Base-by-base conservation (phyloP, 2,888 invertebrate genomes). In the Panopea generosa region DNA sequence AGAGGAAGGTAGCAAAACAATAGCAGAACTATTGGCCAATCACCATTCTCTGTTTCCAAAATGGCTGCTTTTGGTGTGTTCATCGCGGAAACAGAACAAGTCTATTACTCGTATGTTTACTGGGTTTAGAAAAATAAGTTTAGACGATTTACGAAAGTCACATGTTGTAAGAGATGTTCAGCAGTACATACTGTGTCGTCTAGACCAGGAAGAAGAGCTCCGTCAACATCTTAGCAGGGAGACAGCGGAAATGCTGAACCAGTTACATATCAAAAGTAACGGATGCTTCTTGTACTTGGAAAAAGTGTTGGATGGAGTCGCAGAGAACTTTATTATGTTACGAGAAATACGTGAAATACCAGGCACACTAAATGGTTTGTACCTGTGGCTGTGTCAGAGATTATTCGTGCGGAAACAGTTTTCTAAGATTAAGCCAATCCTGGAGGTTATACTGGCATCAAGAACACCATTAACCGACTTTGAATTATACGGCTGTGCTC, bases 211-310 rank as follows among this genome's bases (percentile, higher is more conserved):
- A 89, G 97, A 97, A 22, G 95, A 96, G 29, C 94, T 98, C 9
- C 94, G 97, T 43, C 97, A 97, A 76, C 97, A 98, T 89, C 96
- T 98, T 77, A 97, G 97, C 49, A 94, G 96, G 67, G 97, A 97
- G 90, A 98, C 98, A 0, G 98, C 98, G 0, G 98, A 98, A 83
- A 97, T 98, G 93, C 93, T 99, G 2, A 98, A 99, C 93, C 98
- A 98, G 89, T 94, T 99, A 47, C 96, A 98, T 89, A 98, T 99
- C 86, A 99, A 99, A 93, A 97, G 97, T 90, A 98, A 98, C 89
- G 99, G 98, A 20, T 93, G 93, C 80, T 90, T 93, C 75, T 84
- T 93, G 20, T 93, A 92, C 73, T 81, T 93, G 68, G 92, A 93
- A 81, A 91, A 90, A 83, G 92, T 92, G n/a, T 82, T 92, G 38